These are phyloP conservation scores for Conus betulinus DNA, from an alignment of 1,140 invertebrate genomes.

Conservation along the genomic window DNA sequence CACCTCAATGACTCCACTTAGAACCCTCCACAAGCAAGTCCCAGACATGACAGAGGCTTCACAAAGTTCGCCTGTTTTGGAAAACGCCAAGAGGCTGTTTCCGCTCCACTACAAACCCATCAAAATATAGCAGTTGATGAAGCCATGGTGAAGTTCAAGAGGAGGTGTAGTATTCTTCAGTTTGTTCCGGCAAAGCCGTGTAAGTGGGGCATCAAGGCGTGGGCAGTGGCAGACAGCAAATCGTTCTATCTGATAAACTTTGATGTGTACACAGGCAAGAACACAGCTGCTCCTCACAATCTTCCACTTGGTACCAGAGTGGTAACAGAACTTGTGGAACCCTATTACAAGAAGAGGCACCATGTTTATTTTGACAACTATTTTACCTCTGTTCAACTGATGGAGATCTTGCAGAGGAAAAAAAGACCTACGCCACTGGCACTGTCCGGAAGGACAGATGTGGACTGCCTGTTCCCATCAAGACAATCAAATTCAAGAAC, in stretches of 20 bases:
- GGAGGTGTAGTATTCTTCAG: slow-evolving; percentile 68
- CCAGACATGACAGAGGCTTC: slow-evolving; percentile 24
- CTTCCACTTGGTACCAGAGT: slow-evolving; percentile 23
- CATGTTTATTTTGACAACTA: slow-evolving; percentile 51
- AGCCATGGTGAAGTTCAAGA: slow-evolving; percentile 65
- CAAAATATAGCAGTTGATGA: slow-evolving; percentile 58
- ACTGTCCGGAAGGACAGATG: neutral
- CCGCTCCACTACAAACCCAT: slow-evolving; percentile 24
- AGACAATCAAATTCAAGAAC: neutral
- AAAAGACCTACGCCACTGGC: slow-evolving; percentile 8
- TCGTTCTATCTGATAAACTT: slow-evolving; percentile 74
- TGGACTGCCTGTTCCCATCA: neutral
- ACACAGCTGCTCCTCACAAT: neutral
- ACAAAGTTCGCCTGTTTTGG: slow-evolving; percentile 32
- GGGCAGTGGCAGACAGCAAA: slow-evolving; percentile 50
- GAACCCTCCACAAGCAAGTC: neutral
- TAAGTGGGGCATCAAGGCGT: slow-evolving; percentile 76
- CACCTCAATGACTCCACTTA: neutral
- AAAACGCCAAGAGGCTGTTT: slow-evolving; percentile 25
- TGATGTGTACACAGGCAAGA: slow-evolving; percentile 51
- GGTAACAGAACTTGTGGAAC: slow-evolving; percentile 30
- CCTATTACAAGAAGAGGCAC: slow-evolving; percentile 23
- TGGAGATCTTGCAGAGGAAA: slow-evolving; percentile 19
- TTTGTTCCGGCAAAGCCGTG: slow-evolving; percentile 76
- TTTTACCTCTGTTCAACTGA: slow-evolving; percentile 35